These are phyloP conservation scores for Seira sanloemensis DNA, from an alignment of 2,888 invertebrate species.

Conservation along the genomic window DNA sequence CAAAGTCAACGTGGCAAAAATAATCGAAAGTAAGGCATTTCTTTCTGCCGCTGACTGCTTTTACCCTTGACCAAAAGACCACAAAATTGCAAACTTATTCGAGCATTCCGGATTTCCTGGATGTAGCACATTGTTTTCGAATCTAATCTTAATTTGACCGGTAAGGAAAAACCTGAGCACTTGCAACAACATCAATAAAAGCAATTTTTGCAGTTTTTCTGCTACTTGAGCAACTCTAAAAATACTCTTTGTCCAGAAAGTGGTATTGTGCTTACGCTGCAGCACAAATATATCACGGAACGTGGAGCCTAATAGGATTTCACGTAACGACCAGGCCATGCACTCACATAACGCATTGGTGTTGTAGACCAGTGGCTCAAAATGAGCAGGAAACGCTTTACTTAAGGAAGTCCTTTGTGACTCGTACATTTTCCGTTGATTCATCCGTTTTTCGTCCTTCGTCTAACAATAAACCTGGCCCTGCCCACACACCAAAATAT, in stretches of 20 bases:
- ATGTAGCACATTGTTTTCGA: background rate
- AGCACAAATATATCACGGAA: background rate
- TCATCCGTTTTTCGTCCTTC: conserved; percentile 17
- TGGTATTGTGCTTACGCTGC: background rate
- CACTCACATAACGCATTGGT: background rate
- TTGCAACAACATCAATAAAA: too few species aligned
- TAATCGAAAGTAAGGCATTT: too few species aligned
- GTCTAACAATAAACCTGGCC: conserved; percentile 13
- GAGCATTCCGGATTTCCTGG: background rate
- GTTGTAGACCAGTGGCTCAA: background rate
- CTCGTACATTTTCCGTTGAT: background rate
- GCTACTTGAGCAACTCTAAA: background rate
- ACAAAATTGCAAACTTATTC: background rate
- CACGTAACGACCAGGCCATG: background rate
- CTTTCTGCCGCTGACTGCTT: too few species aligned
- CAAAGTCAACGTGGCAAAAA: too few species aligned
- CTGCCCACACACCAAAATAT: background rate
- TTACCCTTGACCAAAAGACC: too few species aligned
- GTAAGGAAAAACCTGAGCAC: background rate
- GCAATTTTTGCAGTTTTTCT: too few species aligned
- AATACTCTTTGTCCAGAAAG: background rate
- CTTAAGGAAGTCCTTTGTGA: background rate
- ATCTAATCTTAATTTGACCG: background rate
- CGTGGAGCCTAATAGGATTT: background rate
- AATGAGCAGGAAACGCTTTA: background rate